A percentile compares a stretch with the other conserved stretches of the same genome.
phyloP scores from a whole-genome alignment of 2,797 vertebrate species.

The Takifugu ocellatus region DNA sequence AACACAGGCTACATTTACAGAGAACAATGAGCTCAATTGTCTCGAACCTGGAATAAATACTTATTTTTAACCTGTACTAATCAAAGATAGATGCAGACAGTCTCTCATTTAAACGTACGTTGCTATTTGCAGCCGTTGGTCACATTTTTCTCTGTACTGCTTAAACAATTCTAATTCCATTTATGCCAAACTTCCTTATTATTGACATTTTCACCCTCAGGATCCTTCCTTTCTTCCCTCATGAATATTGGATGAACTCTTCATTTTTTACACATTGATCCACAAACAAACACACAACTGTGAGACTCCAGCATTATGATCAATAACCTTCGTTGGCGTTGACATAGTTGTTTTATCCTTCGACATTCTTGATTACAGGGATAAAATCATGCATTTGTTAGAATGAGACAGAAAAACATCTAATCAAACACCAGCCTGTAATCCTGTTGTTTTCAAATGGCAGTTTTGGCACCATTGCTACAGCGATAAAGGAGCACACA shows the following conservation, averaged over 20 bases:
- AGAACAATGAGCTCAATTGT: neutral
- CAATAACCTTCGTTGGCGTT: conserved; percentile 40
- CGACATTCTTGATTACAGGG: conserved; percentile 65
- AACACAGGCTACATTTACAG: conserved; percentile 7
- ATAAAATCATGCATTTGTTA: conserved; percentile 55
- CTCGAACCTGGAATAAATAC: neutral
- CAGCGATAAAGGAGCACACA: conserved; percentile 7
- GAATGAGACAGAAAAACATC: conserved; percentile 61
- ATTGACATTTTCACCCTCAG: no score
- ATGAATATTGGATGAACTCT: neutral
- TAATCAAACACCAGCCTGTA: conserved; percentile 65
- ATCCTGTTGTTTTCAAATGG: conserved; percentile 66
- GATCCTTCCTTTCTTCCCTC: neutral
- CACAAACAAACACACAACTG: neutral
- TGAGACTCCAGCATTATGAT: conserved; percentile 28
- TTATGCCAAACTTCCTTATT: neutral
- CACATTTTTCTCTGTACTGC: neutral
- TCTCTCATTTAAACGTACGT: no score
- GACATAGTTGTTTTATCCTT: conserved; percentile 52
- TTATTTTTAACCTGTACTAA: neutral
- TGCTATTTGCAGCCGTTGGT: no score
- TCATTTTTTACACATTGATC: neutral
- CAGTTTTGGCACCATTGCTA: conserved; percentile 1
- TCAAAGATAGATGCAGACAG: neutral
- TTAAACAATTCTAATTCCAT: neutral